phyloP scores from a whole-genome alignment of 2,113 vertebrate species.

The Oncorhynchus clarkii region DNA sequence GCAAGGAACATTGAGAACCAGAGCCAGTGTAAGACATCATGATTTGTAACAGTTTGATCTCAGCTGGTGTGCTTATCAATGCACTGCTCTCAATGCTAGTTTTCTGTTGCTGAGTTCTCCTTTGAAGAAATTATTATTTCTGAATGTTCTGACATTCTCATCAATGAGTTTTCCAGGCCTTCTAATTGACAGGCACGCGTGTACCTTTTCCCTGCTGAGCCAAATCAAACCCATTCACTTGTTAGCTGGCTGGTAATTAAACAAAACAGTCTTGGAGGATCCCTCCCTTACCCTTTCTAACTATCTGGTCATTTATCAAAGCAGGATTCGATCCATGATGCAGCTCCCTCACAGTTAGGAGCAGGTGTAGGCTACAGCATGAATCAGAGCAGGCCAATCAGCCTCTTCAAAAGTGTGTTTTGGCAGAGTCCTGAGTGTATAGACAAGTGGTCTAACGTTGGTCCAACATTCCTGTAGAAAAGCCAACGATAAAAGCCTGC shows the following conservation, averaged over 20 bases:
- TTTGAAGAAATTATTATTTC: conserved; percentile 24
- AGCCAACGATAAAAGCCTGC: conserved; percentile 14
- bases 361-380: conserved; percentile 13
- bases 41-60: not conserved
- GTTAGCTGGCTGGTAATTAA: conserved; percentile 62
- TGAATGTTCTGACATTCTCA: conserved; percentile 22
- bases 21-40: not conserved
- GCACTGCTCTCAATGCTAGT: not conserved
- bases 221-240: conserved; percentile 58
- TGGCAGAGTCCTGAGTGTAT: conserved; percentile 13
- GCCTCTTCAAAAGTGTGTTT: conserved; percentile 19
- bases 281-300: conserved; percentile 24
- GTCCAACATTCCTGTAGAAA: too few relatives aligned
- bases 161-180: conserved; percentile 17
- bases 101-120: conserved; percentile 1
- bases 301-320: conserved; percentile 62
- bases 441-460: too few relatives aligned
- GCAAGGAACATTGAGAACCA: not conserved
- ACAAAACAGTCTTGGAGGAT: conserved; percentile 58
- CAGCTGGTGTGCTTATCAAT: too few relatives aligned
- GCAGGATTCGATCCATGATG: conserved; percentile 37
- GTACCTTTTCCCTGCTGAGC: conserved; percentile 42
- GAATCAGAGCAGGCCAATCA: not conserved
- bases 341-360: conserved; percentile 32
- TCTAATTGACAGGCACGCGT: conserved; percentile 38